Conservation (phyloP, 1,140 invertebrate genomes). For the Philotrypesis tridentata region DNA sequence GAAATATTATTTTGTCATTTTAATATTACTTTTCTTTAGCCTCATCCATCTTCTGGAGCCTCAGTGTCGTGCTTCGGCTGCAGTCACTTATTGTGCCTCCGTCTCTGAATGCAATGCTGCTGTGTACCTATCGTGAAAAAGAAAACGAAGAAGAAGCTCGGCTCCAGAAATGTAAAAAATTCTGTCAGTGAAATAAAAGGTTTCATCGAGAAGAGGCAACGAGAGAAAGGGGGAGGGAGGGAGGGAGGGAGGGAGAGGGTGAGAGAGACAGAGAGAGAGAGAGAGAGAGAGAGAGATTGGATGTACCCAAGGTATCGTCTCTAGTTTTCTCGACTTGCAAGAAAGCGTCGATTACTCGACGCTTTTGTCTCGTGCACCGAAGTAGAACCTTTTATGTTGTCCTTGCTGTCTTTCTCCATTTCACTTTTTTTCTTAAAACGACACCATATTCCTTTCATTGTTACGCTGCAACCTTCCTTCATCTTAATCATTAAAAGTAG, state of each 20-base stretch:
- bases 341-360: constrained; percentile 57
- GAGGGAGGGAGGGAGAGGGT: too few relatives aligned
- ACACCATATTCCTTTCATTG: background rate
- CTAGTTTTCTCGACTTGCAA: constrained; percentile 46
- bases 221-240: too few relatives aligned
- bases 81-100: background rate
- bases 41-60: background rate
- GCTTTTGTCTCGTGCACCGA: constrained; percentile 53
- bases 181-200: constrained; percentile 56
- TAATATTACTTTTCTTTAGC: background rate
- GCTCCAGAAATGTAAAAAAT: constrained; percentile 19
- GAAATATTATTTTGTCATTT: background rate
- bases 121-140: background rate
- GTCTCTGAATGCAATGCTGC: constrained; percentile 6
- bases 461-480: background rate
- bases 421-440: background rate
- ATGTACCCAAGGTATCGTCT: constrained; percentile 54
- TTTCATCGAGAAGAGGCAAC: constrained; percentile 55
- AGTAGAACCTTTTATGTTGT: constrained; percentile 4
- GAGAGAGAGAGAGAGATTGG: constrained; percentile 54
- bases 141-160: background rate
- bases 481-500: constrained; percentile 10
- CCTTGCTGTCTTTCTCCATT: constrained; percentile 18
- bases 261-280: background rate
- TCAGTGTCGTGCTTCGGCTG: background rate